Conservation (phyloP, 2,797 vertebrate genomes). For the Anguilla obscura region DNA sequence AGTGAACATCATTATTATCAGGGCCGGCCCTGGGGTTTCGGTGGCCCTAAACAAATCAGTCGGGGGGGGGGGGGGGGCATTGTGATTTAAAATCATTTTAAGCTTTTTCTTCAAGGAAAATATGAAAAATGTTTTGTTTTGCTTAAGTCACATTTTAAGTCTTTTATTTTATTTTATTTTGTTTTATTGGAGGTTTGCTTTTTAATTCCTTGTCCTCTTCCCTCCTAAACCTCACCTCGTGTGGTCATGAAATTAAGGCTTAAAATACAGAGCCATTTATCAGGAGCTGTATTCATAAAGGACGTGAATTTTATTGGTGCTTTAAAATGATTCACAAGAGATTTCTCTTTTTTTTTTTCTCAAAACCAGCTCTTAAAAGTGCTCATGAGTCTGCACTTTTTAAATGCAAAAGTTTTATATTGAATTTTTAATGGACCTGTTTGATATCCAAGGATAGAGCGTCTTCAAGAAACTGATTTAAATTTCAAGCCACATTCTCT, state of each 20-base stretch:
- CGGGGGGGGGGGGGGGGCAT: neutral
- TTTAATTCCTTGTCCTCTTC: neutral
- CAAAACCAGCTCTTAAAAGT: slow-evolving; percentile 9
- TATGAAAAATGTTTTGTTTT: neutral
- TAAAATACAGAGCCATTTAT: neutral
- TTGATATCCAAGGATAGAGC: neutral
- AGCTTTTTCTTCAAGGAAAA: neutral
- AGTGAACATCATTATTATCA: no score
- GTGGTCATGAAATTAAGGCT: neutral
- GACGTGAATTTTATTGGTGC: neutral
- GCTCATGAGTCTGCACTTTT: neutral
- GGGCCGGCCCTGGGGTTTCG: no score
- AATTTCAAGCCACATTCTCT: neutral
- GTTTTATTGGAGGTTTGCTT: neutral
- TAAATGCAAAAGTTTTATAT: neutral
- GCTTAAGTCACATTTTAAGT: neutral
- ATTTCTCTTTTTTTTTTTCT: neutral
- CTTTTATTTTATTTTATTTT: neutral
- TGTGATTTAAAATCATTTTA: neutral
- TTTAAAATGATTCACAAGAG: slow-evolving; percentile 3
- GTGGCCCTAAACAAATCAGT: no score
- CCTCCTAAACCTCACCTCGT: neutral
- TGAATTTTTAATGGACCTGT: neutral
- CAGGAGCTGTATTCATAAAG: neutral
- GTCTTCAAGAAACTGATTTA: neutral